Evolutionary conservation across 2,797 vertebrate species (phyloP).

Genomic region (Ciconia nigra): DNA sequence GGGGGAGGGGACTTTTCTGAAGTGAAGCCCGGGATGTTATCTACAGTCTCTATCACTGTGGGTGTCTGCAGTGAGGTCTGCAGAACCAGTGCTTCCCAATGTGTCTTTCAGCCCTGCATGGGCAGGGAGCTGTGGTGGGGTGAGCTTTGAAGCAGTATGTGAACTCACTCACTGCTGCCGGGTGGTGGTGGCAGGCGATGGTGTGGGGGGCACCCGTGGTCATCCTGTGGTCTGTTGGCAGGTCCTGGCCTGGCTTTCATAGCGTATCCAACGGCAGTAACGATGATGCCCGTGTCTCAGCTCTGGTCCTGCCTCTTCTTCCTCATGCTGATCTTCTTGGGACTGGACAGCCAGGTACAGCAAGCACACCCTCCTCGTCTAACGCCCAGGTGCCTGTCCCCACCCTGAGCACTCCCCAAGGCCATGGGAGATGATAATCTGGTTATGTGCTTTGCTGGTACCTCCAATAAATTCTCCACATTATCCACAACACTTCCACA

Average conservation of each 20-base stretch:
- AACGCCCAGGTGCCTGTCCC: not conserved
- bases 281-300: slow-evolving; percentile 83
- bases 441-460: not conserved
- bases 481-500: not conserved
- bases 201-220: not conserved
- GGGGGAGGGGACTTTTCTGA: not conserved
- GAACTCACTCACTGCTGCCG: not conserved
- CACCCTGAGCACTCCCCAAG: not conserved
- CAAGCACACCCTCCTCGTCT: not conserved
- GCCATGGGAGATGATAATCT: not conserved
- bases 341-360: slow-evolving; percentile 89
- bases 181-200: not conserved
- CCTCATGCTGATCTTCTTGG: slow-evolving; percentile 89
- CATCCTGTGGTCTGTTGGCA: slow-evolving; percentile 58
- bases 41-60: not conserved
- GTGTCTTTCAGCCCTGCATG: not conserved
- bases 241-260: slow-evolving; percentile 89
- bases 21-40: not conserved
- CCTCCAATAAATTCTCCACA: not conserved
- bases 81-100: not conserved
- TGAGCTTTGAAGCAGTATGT: not conserved
- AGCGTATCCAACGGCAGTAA: slow-evolving; percentile 85
- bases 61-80: not conserved
- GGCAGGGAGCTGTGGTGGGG: not conserved
- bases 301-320: slow-evolving; percentile 96